These are phyloP conservation scores for Scarus forsteni DNA, from an alignment of 2,797 vertebrate genomes.

Conservation along the genomic window DNA sequence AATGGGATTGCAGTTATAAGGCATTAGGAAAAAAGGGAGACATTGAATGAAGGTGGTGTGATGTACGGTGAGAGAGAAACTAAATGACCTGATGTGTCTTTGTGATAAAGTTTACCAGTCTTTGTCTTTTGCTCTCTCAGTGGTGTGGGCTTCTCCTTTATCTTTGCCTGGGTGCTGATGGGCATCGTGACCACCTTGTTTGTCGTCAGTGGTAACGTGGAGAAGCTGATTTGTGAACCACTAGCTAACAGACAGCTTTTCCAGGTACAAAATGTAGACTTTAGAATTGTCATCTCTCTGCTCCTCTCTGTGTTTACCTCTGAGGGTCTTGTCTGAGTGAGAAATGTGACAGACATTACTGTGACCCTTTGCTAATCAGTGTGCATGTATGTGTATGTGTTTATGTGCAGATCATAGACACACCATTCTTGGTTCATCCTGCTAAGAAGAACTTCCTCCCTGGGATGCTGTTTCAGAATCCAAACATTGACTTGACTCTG, in stretches of 20 bases:
- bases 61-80: neutral
- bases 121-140: constrained; percentile 76
- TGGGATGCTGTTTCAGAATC: constrained; percentile 89
- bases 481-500: constrained; percentile 91
- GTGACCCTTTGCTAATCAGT: constrained; percentile 29
- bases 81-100: neutral
- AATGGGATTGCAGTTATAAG: too few relatives aligned
- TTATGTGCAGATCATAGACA: constrained; percentile 91
- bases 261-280: constrained; percentile 81
- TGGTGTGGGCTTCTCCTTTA: constrained; percentile 93
- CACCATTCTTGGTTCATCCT: constrained; percentile 91
- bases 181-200: constrained; percentile 88
- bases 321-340: constrained; percentile 11
- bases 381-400: constrained; percentile 20
- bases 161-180: constrained; percentile 95
- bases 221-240: constrained; percentile 95
- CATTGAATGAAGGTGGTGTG: neutral
- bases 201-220: constrained; percentile 90
- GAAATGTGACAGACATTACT: constrained; percentile 15
- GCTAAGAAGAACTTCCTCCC: constrained; percentile 92
- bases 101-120: constrained; percentile 2
- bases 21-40: neutral
- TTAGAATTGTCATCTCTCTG: neutral
- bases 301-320: constrained; percentile 2
- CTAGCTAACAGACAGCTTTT: constrained; percentile 91